These are phyloP conservation scores for Sturnus vulgaris DNA, from an alignment of 2,113 vertebrate species.

Conservation along the genomic window DNA sequence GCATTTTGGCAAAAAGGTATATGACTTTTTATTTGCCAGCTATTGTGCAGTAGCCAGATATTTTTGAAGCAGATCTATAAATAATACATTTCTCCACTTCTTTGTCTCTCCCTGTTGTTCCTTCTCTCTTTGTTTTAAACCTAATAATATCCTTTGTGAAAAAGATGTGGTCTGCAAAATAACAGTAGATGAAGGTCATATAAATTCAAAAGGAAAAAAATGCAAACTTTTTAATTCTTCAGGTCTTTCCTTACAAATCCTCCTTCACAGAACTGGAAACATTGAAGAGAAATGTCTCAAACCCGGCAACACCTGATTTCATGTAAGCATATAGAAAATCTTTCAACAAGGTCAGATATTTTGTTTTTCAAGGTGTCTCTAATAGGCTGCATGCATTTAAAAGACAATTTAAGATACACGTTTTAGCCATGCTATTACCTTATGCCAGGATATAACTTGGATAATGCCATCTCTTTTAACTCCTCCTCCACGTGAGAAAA, in stretches of 20 bases:
- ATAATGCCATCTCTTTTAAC: not conserved
- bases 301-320: not conserved
- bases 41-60: not conserved
- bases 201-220: not conserved
- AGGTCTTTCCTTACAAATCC: not conserved
- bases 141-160: not conserved
- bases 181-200: not conserved
- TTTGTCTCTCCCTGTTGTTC: not conserved
- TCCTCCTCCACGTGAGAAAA: not conserved
- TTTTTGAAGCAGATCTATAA: not conserved
- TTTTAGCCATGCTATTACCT: not conserved
- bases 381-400: not conserved
- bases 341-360: not conserved
- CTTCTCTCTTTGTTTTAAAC: not conserved
- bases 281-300: not conserved
- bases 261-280: not conserved
- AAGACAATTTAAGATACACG: not conserved
- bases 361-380: not conserved
- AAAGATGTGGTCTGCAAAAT: not conserved
- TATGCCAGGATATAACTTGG: not conserved
- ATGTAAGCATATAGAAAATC: not conserved
- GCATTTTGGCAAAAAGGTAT: conserved; percentile 27
- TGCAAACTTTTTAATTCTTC: not conserved
- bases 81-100: not conserved
- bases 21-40: not conserved